These are phyloP conservation scores for Sebastes iracundus DNA, from an alignment of 2,797 vertebrate genomes.

Conservation along the genomic window DNA sequence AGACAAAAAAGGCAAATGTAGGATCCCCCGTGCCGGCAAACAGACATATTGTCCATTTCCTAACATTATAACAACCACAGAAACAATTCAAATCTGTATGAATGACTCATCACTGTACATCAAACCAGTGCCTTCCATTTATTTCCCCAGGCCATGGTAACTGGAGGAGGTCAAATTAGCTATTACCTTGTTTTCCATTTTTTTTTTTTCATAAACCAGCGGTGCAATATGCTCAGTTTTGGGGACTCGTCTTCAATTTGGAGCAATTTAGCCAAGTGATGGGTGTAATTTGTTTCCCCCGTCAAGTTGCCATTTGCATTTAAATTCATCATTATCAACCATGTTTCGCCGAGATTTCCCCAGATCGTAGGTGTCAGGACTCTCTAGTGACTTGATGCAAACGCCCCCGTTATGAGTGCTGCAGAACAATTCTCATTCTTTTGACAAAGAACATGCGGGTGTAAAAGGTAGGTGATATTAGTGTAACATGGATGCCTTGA, in stretches of 20 bases:
- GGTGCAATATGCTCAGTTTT: conserved; percentile 63
- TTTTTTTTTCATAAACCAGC: conserved; percentile 53
- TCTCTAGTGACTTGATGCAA: conserved; percentile 41
- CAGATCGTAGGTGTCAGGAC: conserved; percentile 66
- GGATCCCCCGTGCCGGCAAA: not conserved
- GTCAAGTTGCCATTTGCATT: conserved; percentile 75
- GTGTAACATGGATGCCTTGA: not conserved
- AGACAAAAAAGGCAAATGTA: not conserved
- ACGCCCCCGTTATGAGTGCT: conserved; percentile 29
- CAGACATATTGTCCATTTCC: too few species aligned
- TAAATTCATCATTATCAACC: conserved; percentile 77
- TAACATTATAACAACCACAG: not conserved
- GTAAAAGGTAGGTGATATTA: conserved; percentile 1
- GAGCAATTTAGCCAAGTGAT: conserved; percentile 75
- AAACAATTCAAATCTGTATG: conserved; percentile 20
- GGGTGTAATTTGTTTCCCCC: conserved; percentile 74
- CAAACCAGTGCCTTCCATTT: conserved; percentile 17
- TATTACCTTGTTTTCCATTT: conserved; percentile 62
- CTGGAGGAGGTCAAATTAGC: conserved; percentile 49
- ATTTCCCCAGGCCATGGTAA: conserved; percentile 35
- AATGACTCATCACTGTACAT: conserved; percentile 40
- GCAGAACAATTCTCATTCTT: conserved; percentile 31
- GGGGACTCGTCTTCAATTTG: conserved; percentile 69
- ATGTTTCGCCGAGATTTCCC: conserved; percentile 72
- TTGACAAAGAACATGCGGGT: not conserved